Evolutionary conservation across 2,888 invertebrate species (phyloP).

Genomic region (Iphiclides podalirius): DNA sequence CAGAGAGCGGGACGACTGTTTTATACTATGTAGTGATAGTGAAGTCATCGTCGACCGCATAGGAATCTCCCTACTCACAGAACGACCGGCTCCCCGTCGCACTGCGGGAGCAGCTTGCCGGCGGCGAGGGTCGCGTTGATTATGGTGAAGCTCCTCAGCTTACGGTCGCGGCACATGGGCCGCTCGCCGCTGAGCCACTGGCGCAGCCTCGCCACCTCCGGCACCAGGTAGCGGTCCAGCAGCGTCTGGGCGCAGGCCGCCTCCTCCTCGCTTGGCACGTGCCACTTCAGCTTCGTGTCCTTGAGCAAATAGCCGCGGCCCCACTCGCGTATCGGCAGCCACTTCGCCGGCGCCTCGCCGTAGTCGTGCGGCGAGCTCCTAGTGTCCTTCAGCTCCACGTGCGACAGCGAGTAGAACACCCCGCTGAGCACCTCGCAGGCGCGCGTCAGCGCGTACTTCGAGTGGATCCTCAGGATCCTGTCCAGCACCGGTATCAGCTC

Average conservation of each 20-base stretch:
- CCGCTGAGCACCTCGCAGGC: constrained; percentile 82
- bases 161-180: constrained; percentile 82
- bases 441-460: constrained; percentile 82
- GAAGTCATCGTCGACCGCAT: no score
- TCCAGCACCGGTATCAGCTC: constrained; percentile 84
- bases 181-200: constrained; percentile 76
- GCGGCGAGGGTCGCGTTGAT: constrained; percentile 84
- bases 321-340: constrained; percentile 90
- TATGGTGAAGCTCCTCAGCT: constrained; percentile 84
- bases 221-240: constrained; percentile 82
- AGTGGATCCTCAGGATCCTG: constrained; percentile 83
- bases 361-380: constrained; percentile 81
- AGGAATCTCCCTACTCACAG: no score
- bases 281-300: constrained; percentile 86
- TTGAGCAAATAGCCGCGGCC: constrained; percentile 84
- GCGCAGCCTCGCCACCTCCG: constrained; percentile 81
- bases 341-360: constrained; percentile 82
- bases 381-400: constrained; percentile 82
- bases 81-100: constrained; percentile 81
- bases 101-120: constrained; percentile 83
- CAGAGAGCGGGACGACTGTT: no score
- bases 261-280: constrained; percentile 86
- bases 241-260: constrained; percentile 83
- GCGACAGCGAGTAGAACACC: constrained; percentile 80
- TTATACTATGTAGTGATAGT: no score